Evolutionary conservation across 2,797 vertebrate species (phyloP).

Genomic region (Oryzias sinensis): DNA sequence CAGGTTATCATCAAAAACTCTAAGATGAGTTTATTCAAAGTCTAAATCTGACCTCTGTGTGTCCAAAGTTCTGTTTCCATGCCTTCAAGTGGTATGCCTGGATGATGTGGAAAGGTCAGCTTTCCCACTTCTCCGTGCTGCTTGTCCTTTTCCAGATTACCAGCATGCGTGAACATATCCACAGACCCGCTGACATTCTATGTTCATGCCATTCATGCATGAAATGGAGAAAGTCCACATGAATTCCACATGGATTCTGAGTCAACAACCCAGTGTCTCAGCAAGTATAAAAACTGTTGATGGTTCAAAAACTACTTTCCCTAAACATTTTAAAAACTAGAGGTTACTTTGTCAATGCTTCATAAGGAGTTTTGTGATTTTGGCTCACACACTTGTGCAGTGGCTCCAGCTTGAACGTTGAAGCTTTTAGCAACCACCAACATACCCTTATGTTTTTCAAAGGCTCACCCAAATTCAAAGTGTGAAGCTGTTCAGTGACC

Average conservation of each 20-base stretch:
- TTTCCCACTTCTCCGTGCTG: constrained; percentile 62
- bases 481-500: constrained; percentile 55
- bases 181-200: constrained; percentile 23
- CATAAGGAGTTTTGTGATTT: constrained; percentile 15
- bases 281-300: constrained; percentile 1
- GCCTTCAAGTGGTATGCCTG: constrained; percentile 43
- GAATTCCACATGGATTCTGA: constrained; percentile 11
- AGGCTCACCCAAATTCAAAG: constrained; percentile 27
- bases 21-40: constrained; percentile 39
- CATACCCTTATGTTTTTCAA: constrained; percentile 31
- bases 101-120: constrained; percentile 65
- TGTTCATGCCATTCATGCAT: constrained; percentile 18
- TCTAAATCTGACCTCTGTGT: constrained; percentile 58
- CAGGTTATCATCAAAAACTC: constrained; percentile 33
- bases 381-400: neutral
- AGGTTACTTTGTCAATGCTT: constrained; percentile 12
- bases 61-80: constrained; percentile 48
- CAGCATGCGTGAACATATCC: constrained; percentile 65
- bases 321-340: neutral
- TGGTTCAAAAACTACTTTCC: no score
- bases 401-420: constrained; percentile 3
- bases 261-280: neutral
- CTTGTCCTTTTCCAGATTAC: constrained; percentile 67
- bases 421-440: constrained; percentile 15
- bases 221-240: constrained; percentile 22